Conservation (phyloP, 2,888 invertebrate genomes). For the Ceramica pisi region DNA sequence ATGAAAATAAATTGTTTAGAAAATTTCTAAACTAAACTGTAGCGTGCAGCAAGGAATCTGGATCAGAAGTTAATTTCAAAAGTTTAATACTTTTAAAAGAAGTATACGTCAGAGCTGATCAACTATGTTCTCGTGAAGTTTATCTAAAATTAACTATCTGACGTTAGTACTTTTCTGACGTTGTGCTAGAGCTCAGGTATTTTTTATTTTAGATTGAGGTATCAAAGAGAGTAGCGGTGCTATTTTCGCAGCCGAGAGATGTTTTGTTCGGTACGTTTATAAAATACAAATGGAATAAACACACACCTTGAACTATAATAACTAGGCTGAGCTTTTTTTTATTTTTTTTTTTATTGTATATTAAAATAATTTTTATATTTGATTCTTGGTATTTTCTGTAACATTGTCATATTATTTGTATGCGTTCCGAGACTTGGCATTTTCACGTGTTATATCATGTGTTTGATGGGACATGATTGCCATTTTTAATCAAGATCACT, state of each 20-base stretch:
- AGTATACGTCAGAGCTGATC: constrained; percentile 41
- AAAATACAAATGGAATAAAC: too few species aligned
- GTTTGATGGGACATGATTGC: too few species aligned
- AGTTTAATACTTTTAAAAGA: constrained; percentile 49
- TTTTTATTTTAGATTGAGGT: constrained; percentile 28
- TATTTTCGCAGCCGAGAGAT: background rate
- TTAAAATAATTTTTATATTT: too few species aligned
- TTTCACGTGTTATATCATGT: too few species aligned
- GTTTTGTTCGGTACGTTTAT: background rate
- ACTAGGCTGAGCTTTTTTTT: too few species aligned
- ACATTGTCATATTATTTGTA: too few species aligned
- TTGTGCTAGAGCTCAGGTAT: constrained; percentile 7
- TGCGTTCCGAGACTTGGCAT: too few species aligned
- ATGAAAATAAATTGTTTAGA: constrained; percentile 54
- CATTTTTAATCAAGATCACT: too few species aligned
- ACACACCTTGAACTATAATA: too few species aligned
- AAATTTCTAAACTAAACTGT: constrained; percentile 37
- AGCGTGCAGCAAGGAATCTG: constrained; percentile 23
- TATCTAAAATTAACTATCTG: constrained; percentile 43
- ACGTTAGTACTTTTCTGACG: constrained; percentile 11
- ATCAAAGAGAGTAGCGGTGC: background rate
- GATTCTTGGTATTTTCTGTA: too few species aligned
- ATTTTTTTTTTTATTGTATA: too few species aligned
- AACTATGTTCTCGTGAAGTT: constrained; percentile 28
- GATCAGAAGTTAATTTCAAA: constrained; percentile 60